Evolutionary conservation across 2,888 invertebrate genomes (phyloP), one percentile per base, ranked within the genome.

Genomic region (Danaus chrysippus): DNA sequence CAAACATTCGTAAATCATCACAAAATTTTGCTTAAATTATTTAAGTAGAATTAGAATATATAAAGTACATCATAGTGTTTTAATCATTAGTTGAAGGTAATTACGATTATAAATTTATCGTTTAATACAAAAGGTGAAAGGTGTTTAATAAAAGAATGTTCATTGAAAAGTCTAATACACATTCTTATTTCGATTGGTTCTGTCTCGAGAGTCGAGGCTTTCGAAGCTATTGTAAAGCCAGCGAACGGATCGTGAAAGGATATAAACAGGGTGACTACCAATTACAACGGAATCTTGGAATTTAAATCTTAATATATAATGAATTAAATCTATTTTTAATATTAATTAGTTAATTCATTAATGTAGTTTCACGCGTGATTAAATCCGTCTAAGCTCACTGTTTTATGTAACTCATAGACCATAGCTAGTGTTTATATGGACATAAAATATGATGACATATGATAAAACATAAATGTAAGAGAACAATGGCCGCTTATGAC

Each of bases 241-340:
- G 80, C 81, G 77, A 81, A 77, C 78, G 78, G 83, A 85, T 86
- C 82, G 84, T 81, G 84, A 78, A 78, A 76, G 78, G 83, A 84
- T 86, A 83, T 73, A 73, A 59, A 66, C 78, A 70, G 70, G 75
- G 75, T 72, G 71, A 60, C 76, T 73, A 75, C n/a, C 12, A 10
- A 15, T 8, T 42, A 42, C 43, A 13, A 11, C 6, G 49, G 49
- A 49, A 17, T 49, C 17, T 49, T 10, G 17, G 49, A 49, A 17
- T 49, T 49, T 10, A 10, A 46, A 0, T n/a, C 15, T n/a, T 15
- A 46, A 43, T n/a, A 3, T n/a, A 6, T 34, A 34, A 34, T 34
- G 2, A 34, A 34, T 34, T 5, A 34, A 34, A 34, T 34, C 23
- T 34, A 34, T 34, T 34, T 34, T 34, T 34, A 5, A 34, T 34